Base-by-base conservation (phyloP, 1,140 invertebrate species). In the Archegozetes longisetosus region DNA sequence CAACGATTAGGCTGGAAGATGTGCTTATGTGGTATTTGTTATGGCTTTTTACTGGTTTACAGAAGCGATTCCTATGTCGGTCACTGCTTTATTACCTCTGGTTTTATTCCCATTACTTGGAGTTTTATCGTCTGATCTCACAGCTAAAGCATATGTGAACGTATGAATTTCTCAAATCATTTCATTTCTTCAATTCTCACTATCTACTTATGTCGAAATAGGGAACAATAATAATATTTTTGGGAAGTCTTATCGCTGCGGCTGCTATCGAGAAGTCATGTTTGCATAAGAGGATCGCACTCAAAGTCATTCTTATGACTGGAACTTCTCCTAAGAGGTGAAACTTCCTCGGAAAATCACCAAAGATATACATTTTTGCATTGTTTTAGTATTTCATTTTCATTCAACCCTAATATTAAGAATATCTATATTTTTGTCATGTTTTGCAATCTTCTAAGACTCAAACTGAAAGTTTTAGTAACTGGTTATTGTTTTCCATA, bases 1-100 rank as follows among this genome's bases (percentile, higher is more conserved):
- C n/a, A n/a, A n/a, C n/a, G n/a, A n/a, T 6, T 9, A 40, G 32
- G 32, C 32, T 17, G 56, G 13, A 47, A 23, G 22, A 29, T 60
- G 58, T 23, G 58, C 57, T 6, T 91, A 82, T 69, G 79, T 85
- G 0, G 77, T 91, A 0, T 61, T 87, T 2, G 68, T 90, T 23
- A 89, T 91, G 85, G 84, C 84, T 1, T 73, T 83, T 0, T 91
- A 81, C 69, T 92, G 87, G 87, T 81, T 90, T 53, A 78, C 83
- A 9, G 87, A 92, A 72, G 79, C 81, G 0, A 70, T 92, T 17
- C 87, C 87, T 0, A 72, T 91, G 17, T 80, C 85, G 0, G 77
- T 90, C 0, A 90, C 88, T 0, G 81, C 87, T 0, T 78, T 91
- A 64, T 70, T 92, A 20, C 88, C 88, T 0, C 78, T 91, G 54